phyloP scores from a whole-genome alignment of 2,113 vertebrate species.

The Desmodus rotundus region DNA sequence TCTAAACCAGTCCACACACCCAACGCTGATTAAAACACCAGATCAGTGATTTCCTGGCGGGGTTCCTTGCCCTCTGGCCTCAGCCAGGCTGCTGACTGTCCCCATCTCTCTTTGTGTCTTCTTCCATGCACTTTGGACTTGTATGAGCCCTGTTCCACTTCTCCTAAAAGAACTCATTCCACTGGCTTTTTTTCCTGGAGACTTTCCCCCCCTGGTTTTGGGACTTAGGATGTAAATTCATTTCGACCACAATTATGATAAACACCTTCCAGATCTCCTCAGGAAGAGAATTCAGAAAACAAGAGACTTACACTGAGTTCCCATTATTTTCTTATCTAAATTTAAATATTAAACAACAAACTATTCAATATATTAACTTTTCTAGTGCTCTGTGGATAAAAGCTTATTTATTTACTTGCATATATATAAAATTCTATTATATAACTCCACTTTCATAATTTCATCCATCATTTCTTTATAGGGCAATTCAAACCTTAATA shows the following conservation, averaged over 20 bases:
- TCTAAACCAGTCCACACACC: background rate
- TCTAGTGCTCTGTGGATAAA: background rate
- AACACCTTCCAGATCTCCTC: background rate
- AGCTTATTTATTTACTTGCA: background rate
- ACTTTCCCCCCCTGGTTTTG: background rate
- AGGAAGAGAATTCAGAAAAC: background rate
- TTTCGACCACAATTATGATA: background rate
- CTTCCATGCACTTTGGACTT: background rate
- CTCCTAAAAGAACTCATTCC: background rate
- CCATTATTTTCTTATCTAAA: background rate
- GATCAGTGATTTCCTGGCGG: background rate
- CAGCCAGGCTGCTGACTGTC: background rate
- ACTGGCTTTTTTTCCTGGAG: background rate
- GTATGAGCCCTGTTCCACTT: background rate
- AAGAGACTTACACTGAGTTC: background rate
- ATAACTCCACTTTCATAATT: background rate
- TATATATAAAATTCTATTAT: background rate
- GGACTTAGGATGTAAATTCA: background rate
- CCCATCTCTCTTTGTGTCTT: background rate
- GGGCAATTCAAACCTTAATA: background rate
- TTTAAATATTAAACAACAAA: background rate
- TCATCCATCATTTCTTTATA: background rate
- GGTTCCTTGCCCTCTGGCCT: background rate
- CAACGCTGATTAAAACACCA: too few species aligned
- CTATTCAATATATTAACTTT: background rate